A percentile compares a stretch with the other conserved stretches of the same genome.
phyloP scores from a whole-genome alignment of 2,888 invertebrate species.

The Agonopterix arenella region DNA sequence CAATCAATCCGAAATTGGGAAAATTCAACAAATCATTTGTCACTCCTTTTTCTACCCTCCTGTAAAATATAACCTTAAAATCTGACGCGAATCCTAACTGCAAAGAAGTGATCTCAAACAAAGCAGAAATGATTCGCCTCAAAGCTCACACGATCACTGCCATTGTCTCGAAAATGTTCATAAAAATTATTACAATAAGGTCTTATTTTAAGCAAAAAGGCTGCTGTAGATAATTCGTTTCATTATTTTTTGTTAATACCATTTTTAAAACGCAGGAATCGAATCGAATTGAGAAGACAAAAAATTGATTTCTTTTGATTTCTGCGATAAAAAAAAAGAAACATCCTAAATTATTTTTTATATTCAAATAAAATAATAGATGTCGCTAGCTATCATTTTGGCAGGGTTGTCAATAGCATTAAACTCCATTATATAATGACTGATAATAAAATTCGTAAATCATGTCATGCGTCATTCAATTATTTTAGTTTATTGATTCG shows the following conservation, averaged over 20 bases:
- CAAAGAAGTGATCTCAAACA: slow-evolving; percentile 67
- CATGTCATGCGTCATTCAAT: slow-evolving; percentile 21
- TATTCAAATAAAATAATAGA: slow-evolving; percentile 16
- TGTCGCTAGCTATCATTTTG: slow-evolving; percentile 20
- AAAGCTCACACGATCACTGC: slow-evolving; percentile 42
- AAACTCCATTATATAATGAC: neutral
- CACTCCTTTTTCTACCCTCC: too few species aligned
- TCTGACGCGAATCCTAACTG: slow-evolving; percentile 31
- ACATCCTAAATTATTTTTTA: slow-evolving; percentile 3
- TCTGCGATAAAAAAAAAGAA: neutral
- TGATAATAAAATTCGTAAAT: slow-evolving; percentile 11
- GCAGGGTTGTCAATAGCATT: slow-evolving; percentile 1
- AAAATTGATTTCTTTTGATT: too few species aligned
- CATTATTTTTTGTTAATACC: neutral
- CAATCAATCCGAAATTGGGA: too few species aligned
- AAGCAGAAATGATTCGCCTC: slow-evolving; percentile 31
- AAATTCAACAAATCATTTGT: too few species aligned
- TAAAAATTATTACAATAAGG: slow-evolving; percentile 24
- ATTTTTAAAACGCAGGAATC: too few species aligned
- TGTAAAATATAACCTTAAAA: too few species aligned
- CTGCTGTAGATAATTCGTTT: slow-evolving; percentile 22
- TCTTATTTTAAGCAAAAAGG: slow-evolving; percentile 28
- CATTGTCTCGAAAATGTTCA: slow-evolving; percentile 43
- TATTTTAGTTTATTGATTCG: slow-evolving; percentile 16
- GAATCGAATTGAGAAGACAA: too few species aligned